A percentile compares a stretch with the other conserved stretches of the same genome.
Evolutionary conservation across 1,140 invertebrate species (phyloP).

Genomic region (Drosophila santomea): DNA sequence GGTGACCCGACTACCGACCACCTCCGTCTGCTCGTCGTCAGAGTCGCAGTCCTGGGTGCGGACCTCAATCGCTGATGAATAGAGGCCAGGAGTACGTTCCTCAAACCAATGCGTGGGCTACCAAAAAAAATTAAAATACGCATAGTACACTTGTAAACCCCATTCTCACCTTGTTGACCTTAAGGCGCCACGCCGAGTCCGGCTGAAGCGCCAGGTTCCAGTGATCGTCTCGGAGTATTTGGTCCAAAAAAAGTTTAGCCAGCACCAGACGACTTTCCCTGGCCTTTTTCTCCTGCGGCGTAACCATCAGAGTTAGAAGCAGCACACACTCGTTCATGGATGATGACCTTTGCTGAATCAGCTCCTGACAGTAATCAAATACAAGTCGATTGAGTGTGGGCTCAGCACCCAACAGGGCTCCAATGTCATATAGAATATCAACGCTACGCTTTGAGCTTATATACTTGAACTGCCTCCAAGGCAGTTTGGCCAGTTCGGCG

Average conservation of each 20-base stretch:
- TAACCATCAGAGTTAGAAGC: conserved; percentile 55
- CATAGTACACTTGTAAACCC: not conserved
- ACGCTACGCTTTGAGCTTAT: conserved; percentile 51
- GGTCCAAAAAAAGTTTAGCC: conserved; percentile 51
- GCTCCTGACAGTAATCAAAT: conserved; percentile 67
- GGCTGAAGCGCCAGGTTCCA: conserved; percentile 75
- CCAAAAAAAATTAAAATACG: not conserved
- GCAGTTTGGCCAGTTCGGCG: conserved; percentile 43
- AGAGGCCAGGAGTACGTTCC: conserved; percentile 76
- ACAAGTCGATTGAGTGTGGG: conserved; percentile 46
- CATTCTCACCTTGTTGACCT: conserved; percentile 56
- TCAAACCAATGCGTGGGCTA: conserved; percentile 74
- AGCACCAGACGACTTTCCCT: conserved; percentile 45
- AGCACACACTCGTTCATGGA: conserved; percentile 74
- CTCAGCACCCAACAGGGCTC: conserved; percentile 49
- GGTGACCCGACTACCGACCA: conserved; percentile 48
- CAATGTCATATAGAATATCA: conserved; percentile 60
- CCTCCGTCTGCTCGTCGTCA: conserved; percentile 67
- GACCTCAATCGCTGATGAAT: conserved; percentile 79
- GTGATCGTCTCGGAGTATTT: conserved; percentile 66
- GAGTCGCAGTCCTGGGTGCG: conserved; percentile 76
- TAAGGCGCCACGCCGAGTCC: conserved; percentile 59
- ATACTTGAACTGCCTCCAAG: conserved; percentile 78
- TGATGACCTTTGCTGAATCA: conserved; percentile 51
- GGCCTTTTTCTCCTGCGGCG: conserved; percentile 14